Evolutionary conservation across 2,797 vertebrate genomes (phyloP).

Genomic region (Distichodus sexfasciatus): DNA sequence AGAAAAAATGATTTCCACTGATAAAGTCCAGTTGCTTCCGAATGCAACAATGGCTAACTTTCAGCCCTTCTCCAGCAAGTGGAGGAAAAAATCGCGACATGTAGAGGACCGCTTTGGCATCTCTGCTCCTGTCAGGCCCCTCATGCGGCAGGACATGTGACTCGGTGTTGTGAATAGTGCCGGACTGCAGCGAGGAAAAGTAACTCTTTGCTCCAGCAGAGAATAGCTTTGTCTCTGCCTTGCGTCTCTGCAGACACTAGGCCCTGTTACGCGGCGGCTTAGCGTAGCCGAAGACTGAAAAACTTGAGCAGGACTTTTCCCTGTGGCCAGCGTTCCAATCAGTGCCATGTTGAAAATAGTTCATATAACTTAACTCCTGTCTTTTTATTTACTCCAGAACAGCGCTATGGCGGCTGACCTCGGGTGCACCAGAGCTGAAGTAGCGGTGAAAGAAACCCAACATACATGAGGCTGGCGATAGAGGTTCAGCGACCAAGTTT

Average conservation of each 20-base stretch:
- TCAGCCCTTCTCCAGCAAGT: too few species aligned
- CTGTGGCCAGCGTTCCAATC: too few species aligned
- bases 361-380: too few species aligned
- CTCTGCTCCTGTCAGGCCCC: constrained; percentile 49
- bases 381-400: too few species aligned
- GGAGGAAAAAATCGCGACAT: constrained; percentile 40
- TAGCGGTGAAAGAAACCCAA: too few species aligned
- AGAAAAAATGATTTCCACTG: too few species aligned
- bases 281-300: background rate
- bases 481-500: constrained; percentile 88
- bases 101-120: constrained; percentile 45
- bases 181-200: constrained; percentile 17
- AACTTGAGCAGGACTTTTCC: background rate
- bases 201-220: constrained; percentile 10
- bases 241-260: background rate
- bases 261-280: background rate
- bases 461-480: constrained; percentile 37
- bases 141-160: constrained; percentile 35
- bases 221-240: background rate
- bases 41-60: too few species aligned
- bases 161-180: constrained; percentile 42
- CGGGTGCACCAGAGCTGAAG: constrained; percentile 42
- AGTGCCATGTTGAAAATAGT: too few species aligned
- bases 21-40: too few species aligned
- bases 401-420: constrained; percentile 16